Percentiles rank a stretch among this genome's conserved stretches.
These are phyloP conservation scores for Dexiosoma caninum DNA, from an alignment of 2,888 invertebrate genomes.

Conservation along the genomic window DNA sequence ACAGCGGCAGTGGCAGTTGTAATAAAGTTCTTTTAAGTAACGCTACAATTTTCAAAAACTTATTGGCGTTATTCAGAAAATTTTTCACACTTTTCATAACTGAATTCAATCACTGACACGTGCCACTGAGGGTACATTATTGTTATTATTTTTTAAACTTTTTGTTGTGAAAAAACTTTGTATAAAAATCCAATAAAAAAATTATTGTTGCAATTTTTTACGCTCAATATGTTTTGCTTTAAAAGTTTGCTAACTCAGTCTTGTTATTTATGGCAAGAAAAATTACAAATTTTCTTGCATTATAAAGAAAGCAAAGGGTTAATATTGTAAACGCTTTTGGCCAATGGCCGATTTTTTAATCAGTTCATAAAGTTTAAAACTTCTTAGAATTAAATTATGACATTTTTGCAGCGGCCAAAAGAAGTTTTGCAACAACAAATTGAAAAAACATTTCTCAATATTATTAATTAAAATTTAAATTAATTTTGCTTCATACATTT, in stretches of 20 bases:
- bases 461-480: too few species aligned
- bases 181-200: slow-evolving; percentile 29
- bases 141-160: not conserved
- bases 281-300: slow-evolving; percentile 21
- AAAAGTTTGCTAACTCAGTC: slow-evolving; percentile 34
- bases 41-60: slow-evolving; percentile 39
- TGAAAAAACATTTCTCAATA: too few species aligned
- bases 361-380: too few species aligned
- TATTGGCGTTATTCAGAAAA: slow-evolving; percentile 31
- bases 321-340: too few species aligned
- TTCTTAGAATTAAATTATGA: too few species aligned
- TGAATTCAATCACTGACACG: slow-evolving; percentile 66
- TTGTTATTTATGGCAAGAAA: slow-evolving; percentile 34
- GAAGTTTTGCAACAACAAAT: too few species aligned
- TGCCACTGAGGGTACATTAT: slow-evolving; percentile 56
- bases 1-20: not conserved
- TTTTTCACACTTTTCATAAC: slow-evolving; percentile 66
- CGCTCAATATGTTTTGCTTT: slow-evolving; percentile 60
- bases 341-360: too few species aligned
- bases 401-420: too few species aligned
- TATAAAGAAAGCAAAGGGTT: too few species aligned
- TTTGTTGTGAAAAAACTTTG: slow-evolving; percentile 7
- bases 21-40: slow-evolving; percentile 38
- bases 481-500: not conserved
- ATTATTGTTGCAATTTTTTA: slow-evolving; percentile 57